Percentiles rank a stretch among this genome's conserved stretches.
These are phyloP conservation scores for Acrocyrtus sp. DNA, from an alignment of 2,888 invertebrate genomes.

Conservation along the genomic window DNA sequence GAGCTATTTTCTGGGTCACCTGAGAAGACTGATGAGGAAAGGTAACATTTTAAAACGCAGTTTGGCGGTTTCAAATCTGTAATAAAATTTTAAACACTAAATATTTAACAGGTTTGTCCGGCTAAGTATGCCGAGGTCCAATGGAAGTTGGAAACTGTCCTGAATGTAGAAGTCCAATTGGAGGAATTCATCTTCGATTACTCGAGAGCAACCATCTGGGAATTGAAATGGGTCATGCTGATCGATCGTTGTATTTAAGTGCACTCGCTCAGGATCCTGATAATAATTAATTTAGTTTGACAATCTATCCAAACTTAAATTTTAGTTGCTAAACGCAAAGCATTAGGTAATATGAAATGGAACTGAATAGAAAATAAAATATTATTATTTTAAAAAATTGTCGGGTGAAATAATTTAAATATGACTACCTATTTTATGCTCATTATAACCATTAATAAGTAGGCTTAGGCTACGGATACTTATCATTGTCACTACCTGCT, in stretches of 20 bases:
- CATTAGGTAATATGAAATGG: too few relatives aligned
- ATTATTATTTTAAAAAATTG: too few relatives aligned
- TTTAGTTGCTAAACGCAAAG: too few relatives aligned
- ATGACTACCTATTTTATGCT: too few relatives aligned
- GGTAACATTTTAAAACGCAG: slow-evolving; percentile 7
- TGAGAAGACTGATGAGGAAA: not conserved
- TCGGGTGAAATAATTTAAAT: too few relatives aligned
- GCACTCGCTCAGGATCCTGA: slow-evolving; percentile 1
- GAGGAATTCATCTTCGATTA: slow-evolving; percentile 68
- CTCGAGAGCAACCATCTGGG: slow-evolving; percentile 64
- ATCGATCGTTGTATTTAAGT: slow-evolving; percentile 45
- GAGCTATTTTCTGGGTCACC: slow-evolving; percentile 18
- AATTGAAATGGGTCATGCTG: slow-evolving; percentile 67
- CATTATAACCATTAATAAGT: too few relatives aligned
- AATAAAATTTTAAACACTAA: not conserved
- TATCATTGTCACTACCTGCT: too few relatives aligned
- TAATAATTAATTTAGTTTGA: too few relatives aligned
- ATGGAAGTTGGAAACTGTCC: slow-evolving; percentile 66
- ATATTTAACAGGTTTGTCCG: slow-evolving; percentile 64
- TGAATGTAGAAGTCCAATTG: slow-evolving; percentile 67
- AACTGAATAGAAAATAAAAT: too few relatives aligned
- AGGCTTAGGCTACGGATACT: too few relatives aligned
- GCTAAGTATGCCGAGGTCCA: slow-evolving; percentile 75
- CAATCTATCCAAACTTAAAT: too few relatives aligned
- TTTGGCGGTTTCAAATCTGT: too few relatives aligned